Conservation (phyloP, 1,140 invertebrate genomes). For the Anastrepha obliqua region DNA sequence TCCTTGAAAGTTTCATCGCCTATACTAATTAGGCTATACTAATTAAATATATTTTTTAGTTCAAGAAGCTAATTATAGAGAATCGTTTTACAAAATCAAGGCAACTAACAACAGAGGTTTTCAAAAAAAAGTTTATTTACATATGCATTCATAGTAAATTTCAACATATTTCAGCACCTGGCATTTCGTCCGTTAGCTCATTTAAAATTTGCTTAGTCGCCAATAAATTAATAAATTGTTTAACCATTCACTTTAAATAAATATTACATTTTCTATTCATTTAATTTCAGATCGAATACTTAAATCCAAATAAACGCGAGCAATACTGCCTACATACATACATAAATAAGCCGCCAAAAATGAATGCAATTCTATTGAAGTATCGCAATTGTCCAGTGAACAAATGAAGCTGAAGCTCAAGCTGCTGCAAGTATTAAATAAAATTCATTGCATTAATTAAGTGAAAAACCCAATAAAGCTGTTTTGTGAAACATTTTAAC, state of each 20-base stretch:
- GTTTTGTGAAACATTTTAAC: conserved; percentile 48
- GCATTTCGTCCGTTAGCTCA: too few species aligned
- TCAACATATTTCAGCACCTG: too few species aligned
- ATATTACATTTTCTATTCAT: background rate
- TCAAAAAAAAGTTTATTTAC: too few species aligned
- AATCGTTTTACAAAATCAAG: too few species aligned
- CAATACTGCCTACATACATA: background rate
- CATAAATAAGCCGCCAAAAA: background rate
- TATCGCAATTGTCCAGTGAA: background rate
- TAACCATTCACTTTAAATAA: background rate
- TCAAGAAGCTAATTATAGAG: too few species aligned
- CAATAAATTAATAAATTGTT: background rate
- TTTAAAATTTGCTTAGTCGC: too few species aligned
- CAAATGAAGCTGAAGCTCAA: background rate
- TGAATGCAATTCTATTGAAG: background rate
- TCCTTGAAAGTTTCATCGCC: too few species aligned
- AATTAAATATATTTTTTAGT: too few species aligned
- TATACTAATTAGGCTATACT: too few species aligned
- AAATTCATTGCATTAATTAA: conserved; percentile 51
- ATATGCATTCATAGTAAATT: too few species aligned
- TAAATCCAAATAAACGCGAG: background rate
- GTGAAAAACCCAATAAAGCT: conserved; percentile 37
- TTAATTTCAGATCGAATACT: conserved; percentile 32
- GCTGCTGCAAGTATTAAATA: background rate
- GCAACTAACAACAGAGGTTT: too few species aligned